Evolutionary conservation across 2,888 invertebrate genomes (phyloP).

Genomic region (Apodemia duryi): DNA sequence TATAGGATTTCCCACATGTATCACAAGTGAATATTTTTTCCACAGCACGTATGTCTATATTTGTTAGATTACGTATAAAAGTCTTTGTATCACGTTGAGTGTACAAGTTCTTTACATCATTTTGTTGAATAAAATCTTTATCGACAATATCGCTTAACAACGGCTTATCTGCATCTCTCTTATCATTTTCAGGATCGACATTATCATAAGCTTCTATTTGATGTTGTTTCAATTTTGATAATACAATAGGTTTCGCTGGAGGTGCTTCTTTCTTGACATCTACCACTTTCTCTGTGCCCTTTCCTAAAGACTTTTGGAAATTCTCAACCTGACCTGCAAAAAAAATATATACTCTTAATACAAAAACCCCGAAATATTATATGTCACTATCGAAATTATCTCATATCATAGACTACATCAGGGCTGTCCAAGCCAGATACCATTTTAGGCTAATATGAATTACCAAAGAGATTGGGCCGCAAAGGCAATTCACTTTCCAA

Average conservation of each 20-base stretch:
- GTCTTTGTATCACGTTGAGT: neutral
- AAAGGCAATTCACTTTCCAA: too few species aligned
- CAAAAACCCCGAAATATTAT: too few species aligned
- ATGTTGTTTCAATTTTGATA: too few species aligned
- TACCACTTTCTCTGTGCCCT: neutral
- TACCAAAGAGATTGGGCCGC: too few species aligned
- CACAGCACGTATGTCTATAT: neutral
- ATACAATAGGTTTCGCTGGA: too few species aligned
- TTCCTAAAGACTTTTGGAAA: neutral
- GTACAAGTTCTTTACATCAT: neutral
- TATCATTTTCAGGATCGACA: too few species aligned
- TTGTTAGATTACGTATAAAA: neutral
- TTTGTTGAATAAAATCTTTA: neutral
- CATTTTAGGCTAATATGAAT: too few species aligned
- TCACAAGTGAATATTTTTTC: neutral
- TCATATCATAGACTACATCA: too few species aligned
- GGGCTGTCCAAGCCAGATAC: too few species aligned
- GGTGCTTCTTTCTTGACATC: neutral
- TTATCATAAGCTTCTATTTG: too few species aligned
- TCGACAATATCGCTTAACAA: neutral
- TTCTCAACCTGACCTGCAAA: neutral
- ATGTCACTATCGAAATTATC: too few species aligned
- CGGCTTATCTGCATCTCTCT: too few species aligned
- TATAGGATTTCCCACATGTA: neutral
- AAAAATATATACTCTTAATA: neutral